Evolutionary conservation across 1,140 invertebrate genomes (phyloP).

Genomic region (Hycleus phaleratus): DNA sequence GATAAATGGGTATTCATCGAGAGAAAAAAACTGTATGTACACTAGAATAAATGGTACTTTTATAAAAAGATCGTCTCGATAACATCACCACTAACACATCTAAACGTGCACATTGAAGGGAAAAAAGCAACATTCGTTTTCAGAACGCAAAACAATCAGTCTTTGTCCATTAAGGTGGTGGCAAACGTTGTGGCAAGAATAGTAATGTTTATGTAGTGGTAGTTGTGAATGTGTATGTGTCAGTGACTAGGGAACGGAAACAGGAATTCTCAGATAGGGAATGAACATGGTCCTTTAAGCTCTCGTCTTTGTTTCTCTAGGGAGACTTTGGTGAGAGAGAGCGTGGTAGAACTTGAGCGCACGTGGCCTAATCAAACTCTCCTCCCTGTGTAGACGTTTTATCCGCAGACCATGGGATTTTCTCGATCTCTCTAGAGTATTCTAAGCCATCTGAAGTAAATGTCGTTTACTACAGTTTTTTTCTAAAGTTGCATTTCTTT

Average conservation of each 20-base stretch:
- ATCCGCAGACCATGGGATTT: conserved; percentile 11
- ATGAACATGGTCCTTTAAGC: conserved; percentile 17
- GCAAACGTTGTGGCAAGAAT: background rate
- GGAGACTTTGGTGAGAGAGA: conserved; percentile 1
- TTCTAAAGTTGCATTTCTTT: too few relatives aligned
- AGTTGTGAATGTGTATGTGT: too few relatives aligned
- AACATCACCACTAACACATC: too few relatives aligned
- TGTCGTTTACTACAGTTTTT: too few relatives aligned
- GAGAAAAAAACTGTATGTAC: too few relatives aligned
- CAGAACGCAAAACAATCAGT: conserved; percentile 20
- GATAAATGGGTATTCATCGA: too few relatives aligned
- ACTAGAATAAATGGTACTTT: too few relatives aligned
- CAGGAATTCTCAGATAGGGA: conserved; percentile 9
- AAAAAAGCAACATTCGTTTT: background rate
- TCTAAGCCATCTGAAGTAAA: background rate
- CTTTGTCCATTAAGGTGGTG: conserved; percentile 20
- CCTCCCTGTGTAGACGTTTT: conserved; percentile 8
- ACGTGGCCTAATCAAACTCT: conserved; percentile 5
- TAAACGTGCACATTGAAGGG: too few relatives aligned
- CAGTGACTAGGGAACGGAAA: conserved; percentile 2
- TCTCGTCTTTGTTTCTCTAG: conserved; percentile 4
- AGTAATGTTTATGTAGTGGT: too few relatives aligned
- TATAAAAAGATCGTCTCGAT: too few relatives aligned
- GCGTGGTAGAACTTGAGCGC: conserved; percentile 13
- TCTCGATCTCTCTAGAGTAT: conserved; percentile 7